Evolutionary conservation across 53 echinoderm and acorn worm species (phyloP).

Genomic region (Astropecten irregularis): DNA sequence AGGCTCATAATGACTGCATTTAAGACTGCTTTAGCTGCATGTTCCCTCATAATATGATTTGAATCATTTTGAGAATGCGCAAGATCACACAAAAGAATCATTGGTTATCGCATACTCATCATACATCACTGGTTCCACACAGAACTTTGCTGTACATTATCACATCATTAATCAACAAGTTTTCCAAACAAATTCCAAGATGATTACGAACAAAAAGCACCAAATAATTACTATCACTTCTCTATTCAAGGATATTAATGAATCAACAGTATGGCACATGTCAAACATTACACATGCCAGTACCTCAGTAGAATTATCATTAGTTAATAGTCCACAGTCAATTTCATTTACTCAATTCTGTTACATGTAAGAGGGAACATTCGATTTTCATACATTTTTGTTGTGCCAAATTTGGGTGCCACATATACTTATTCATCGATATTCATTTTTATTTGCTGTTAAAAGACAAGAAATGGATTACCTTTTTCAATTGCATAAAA

Average conservation of each 20-base stretch:
- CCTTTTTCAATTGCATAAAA: too few species aligned
- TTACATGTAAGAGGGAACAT: too few species aligned
- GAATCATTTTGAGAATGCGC: neutral
- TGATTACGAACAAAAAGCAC: neutral
- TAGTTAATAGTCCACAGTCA: too few species aligned
- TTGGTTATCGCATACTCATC: neutral
- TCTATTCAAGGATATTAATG: neutral
- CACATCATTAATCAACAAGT: neutral
- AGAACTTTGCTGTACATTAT: neutral
- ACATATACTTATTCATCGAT: too few species aligned
- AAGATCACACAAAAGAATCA: neutral
- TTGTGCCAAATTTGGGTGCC: too few species aligned
- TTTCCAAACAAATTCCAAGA: neutral
- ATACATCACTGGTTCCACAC: slow-evolving; percentile 12
- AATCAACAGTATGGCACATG: neutral
- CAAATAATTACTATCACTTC: neutral
- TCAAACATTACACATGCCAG: too few species aligned
- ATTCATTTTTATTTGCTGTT: too few species aligned
- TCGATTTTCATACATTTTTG: too few species aligned
- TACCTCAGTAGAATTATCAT: too few species aligned
- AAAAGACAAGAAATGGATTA: too few species aligned
- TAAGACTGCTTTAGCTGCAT: slow-evolving; percentile 4
- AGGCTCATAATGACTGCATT: slow-evolving; percentile 1
- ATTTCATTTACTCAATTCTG: too few species aligned
- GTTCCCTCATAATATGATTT: neutral